Evolutionary conservation across 1,140 invertebrate species (phyloP).

Genomic region (Aphis craccivora): DNA sequence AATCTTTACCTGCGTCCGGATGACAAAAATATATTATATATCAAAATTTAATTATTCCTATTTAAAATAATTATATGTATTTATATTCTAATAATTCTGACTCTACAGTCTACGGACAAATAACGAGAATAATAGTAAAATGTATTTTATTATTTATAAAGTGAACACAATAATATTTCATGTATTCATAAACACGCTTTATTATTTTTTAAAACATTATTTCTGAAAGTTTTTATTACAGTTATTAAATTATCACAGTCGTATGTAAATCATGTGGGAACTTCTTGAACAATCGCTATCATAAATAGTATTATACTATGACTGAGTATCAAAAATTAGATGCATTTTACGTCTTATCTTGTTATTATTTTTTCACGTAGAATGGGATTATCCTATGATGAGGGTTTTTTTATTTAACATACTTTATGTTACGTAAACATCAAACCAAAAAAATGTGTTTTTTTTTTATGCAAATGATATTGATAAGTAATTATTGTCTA

Average conservation of each 20-base stretch:
- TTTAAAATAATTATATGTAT: neutral
- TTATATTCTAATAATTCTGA: neutral
- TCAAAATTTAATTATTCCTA: neutral
- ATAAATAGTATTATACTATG: neutral
- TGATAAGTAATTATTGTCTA: neutral
- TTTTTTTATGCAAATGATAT: neutral
- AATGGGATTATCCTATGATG: neutral
- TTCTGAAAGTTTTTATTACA: neutral
- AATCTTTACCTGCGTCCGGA: neutral
- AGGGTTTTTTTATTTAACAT: neutral
- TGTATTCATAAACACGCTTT: neutral
- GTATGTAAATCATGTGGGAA: neutral
- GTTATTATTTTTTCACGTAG: neutral
- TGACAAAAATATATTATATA: neutral
- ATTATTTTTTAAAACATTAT: slow-evolving; percentile 11
- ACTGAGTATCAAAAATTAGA: neutral
- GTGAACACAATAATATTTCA: neutral
- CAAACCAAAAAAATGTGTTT: neutral
- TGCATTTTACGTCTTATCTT: neutral
- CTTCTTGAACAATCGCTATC: neutral
- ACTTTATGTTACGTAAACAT: neutral
- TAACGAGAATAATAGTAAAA: neutral
- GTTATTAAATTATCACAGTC: neutral
- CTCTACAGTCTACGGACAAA: neutral
- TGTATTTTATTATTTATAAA: neutral